These are phyloP conservation scores for Nesidiocoris tenuis DNA, from an alignment of 2,888 invertebrate genomes.

Conservation along the genomic window DNA sequence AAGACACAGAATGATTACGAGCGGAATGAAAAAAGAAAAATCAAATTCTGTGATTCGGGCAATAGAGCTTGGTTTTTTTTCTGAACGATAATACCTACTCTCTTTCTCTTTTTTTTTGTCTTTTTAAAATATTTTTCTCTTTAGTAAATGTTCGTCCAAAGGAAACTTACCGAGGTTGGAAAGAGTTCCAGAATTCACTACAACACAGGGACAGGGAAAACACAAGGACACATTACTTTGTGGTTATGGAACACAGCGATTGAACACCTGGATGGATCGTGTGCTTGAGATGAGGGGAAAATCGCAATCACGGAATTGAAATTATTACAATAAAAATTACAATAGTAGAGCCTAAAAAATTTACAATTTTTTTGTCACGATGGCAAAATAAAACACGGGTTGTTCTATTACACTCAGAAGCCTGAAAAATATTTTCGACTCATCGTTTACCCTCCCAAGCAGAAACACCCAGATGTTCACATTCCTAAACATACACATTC, in stretches of 20 bases:
- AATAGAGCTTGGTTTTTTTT: slow-evolving; percentile 42
- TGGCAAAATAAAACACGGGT: too few relatives aligned
- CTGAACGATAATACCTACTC: slow-evolving; percentile 34
- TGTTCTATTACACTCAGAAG: too few relatives aligned
- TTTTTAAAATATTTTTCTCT: too few relatives aligned
- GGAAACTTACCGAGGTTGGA: slow-evolving; percentile 93
- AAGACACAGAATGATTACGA: slow-evolving; percentile 50
- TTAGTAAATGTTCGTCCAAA: slow-evolving; percentile 13
- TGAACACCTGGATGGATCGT: slow-evolving; percentile 47
- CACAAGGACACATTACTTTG: slow-evolving; percentile 51
- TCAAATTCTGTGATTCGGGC: slow-evolving; percentile 42
- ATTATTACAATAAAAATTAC: too few relatives aligned
- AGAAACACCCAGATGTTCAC: slow-evolving; percentile 46
- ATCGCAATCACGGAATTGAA: neutral
- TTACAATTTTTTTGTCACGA: too few relatives aligned
- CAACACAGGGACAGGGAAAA: slow-evolving; percentile 54
- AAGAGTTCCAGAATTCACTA: slow-evolving; percentile 98
- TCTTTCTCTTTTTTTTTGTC: slow-evolving; percentile 36
- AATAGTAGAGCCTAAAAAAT: too few relatives aligned
- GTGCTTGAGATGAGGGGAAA: slow-evolving; percentile 3
- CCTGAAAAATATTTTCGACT: neutral
- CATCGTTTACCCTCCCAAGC: slow-evolving; percentile 7
- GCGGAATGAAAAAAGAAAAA: slow-evolving; percentile 45
- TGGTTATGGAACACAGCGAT: slow-evolving; percentile 44
- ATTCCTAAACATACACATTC: slow-evolving; percentile 47